phyloP scores from a whole-genome alignment of 2,888 invertebrate genomes.

The Theristus sp. region DNA sequence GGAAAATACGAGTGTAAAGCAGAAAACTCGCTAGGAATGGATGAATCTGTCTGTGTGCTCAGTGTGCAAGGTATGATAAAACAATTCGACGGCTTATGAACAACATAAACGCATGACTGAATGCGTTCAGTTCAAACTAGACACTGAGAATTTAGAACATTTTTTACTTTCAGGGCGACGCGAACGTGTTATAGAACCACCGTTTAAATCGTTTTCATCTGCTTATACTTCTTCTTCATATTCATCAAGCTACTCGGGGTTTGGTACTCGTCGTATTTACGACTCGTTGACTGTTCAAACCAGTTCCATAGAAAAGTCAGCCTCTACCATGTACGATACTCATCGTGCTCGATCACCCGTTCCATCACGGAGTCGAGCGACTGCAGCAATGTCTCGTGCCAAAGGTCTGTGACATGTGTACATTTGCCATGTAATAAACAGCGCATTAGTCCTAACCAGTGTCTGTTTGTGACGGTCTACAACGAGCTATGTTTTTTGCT shows the following conservation, averaged over 20 bases:
- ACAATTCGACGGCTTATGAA: too few relatives aligned
- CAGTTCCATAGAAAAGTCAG: background rate
- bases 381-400: background rate
- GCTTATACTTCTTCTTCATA: too few relatives aligned
- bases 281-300: conserved; percentile 5
- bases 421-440: too few relatives aligned
- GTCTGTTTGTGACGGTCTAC: too few relatives aligned
- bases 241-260: too few relatives aligned
- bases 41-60: conserved; percentile 82
- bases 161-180: too few relatives aligned
- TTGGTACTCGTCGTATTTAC: conserved; percentile 7
- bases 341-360: background rate
- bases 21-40: conserved; percentile 74
- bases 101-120: conserved; percentile 3
- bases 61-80: conserved; percentile 94
- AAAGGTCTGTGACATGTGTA: too few relatives aligned
- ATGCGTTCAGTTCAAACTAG: too few relatives aligned
- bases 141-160: too few relatives aligned
- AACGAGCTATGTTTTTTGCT: too few relatives aligned
- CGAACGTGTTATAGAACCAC: conserved; percentile 5
- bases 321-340: background rate
- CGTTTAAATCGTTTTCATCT: background rate
- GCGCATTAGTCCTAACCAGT: too few relatives aligned
- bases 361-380: background rate
- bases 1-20: conserved; percentile 89